Conservation (phyloP, 2,888 invertebrate species). For the Andrena chrysosceles region DNA sequence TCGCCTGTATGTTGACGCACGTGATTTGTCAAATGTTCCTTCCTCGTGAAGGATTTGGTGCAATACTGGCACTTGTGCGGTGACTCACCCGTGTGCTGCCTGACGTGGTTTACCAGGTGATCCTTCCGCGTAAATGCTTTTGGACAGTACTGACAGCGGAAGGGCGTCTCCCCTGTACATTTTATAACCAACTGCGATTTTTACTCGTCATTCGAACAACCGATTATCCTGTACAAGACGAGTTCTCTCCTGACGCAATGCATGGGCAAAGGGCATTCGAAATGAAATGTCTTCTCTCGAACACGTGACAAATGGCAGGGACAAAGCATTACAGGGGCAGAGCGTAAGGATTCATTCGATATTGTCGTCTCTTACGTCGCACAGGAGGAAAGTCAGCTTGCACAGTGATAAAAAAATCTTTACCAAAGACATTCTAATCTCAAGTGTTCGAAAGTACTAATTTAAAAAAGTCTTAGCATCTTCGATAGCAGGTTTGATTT, state of each 20-base stretch:
- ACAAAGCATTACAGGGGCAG: neutral
- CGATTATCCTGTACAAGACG: constrained; percentile 77
- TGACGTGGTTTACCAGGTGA: constrained; percentile 91
- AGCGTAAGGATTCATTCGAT: constrained; percentile 34
- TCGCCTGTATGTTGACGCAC: constrained; percentile 95
- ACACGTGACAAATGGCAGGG: too few relatives aligned
- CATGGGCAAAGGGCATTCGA: constrained; percentile 49
- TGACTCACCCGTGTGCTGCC: constrained; percentile 92
- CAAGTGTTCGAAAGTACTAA: constrained; percentile 4
- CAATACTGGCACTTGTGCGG: constrained; percentile 92
- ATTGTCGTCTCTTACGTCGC: constrained; percentile 45
- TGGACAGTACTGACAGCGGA: constrained; percentile 93
- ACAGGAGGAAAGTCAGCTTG: constrained; percentile 54
- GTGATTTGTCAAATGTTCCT: constrained; percentile 94
- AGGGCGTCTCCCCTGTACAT: constrained; percentile 88
- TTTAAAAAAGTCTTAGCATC: neutral
- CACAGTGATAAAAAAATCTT: constrained; percentile 31
- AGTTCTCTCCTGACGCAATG: constrained; percentile 75
- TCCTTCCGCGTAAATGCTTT: constrained; percentile 95
- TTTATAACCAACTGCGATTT: constrained; percentile 56
- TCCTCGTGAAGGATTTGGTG: constrained; percentile 92
- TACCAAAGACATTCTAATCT: constrained; percentile 10
- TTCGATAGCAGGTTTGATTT: neutral
- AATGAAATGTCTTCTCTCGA: neutral
- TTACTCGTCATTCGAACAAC: constrained; percentile 72